phyloP scores from a whole-genome alignment of 2,888 invertebrate genomes.

The Mythimna lalbum region DNA sequence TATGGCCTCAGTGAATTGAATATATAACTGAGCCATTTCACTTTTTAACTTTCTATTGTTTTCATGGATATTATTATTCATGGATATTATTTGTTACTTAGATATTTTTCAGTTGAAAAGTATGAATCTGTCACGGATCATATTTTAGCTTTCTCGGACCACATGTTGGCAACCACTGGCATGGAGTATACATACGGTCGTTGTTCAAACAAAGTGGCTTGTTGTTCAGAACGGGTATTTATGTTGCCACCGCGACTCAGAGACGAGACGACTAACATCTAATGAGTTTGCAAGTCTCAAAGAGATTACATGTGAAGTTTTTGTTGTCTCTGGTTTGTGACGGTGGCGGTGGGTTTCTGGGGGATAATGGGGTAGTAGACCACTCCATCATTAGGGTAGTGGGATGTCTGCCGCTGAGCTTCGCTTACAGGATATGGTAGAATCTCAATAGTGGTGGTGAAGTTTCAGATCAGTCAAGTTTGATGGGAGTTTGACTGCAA shows the following conservation, averaged over 20 bases:
- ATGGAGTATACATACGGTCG: slow-evolving; percentile 65
- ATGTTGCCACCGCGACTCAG: slow-evolving; percentile 65
- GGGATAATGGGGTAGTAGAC: slow-evolving; percentile 11
- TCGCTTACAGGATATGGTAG: too few relatives aligned
- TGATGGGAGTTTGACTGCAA: too few relatives aligned
- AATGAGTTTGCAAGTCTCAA: slow-evolving; percentile 76
- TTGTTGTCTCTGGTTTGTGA: slow-evolving; percentile 50
- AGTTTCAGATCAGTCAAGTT: too few relatives aligned
- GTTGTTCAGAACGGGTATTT: slow-evolving; percentile 64
- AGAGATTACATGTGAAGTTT: slow-evolving; percentile 70
- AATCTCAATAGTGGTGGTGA: too few relatives aligned
- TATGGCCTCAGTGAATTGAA: too few relatives aligned
- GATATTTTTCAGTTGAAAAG: neutral
- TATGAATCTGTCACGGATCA: neutral
- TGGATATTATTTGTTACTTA: too few relatives aligned
- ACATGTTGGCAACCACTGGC: neutral
- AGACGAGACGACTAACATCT: slow-evolving; percentile 67
- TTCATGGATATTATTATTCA: too few relatives aligned
- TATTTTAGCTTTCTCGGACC: neutral
- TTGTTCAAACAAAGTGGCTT: slow-evolving; percentile 74
- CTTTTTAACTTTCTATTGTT: too few relatives aligned
- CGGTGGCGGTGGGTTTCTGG: neutral
- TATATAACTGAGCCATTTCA: too few relatives aligned
- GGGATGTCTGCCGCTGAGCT: neutral
- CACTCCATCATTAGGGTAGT: neutral